phyloP scores from a whole-genome alignment of 2,113 vertebrate genomes.

The Aphyosemion australe region DNA sequence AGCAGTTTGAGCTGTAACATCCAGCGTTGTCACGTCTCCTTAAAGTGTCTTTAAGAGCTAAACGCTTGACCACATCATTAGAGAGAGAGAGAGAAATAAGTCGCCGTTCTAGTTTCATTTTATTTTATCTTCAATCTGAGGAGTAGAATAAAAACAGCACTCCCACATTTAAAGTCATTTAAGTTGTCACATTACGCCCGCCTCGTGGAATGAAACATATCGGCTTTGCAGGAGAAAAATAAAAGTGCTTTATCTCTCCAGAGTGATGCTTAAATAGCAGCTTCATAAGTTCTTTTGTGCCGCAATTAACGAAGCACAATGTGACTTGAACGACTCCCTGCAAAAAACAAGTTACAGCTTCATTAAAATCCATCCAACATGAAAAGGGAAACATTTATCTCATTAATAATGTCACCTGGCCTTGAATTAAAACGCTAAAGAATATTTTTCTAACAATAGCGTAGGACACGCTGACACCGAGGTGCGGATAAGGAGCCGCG shows the following conservation, averaged over 20 bases:
- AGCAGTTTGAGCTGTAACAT: constrained; percentile 46
- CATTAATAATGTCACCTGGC: too few relatives aligned
- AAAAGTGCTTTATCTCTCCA: not conserved
- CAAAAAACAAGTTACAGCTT: not conserved
- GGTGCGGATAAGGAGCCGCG: not conserved
- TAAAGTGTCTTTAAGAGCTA: constrained; percentile 46
- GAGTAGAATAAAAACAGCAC: constrained; percentile 3
- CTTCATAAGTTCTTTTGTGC: constrained; percentile 13
- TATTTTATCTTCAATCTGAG: not conserved
- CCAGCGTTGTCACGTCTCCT: constrained; percentile 12
- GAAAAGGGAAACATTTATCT: too few relatives aligned
- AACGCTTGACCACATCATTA: constrained; percentile 47
- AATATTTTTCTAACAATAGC: too few relatives aligned
- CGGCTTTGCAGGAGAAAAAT: not conserved
- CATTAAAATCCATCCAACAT: too few relatives aligned
- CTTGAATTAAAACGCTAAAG: too few relatives aligned
- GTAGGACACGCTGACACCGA: not conserved
- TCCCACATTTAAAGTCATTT: constrained; percentile 12
- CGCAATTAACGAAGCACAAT: constrained; percentile 12
- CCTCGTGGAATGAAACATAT: constrained; percentile 18
- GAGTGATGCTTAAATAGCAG: constrained; percentile 2
- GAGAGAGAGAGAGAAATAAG: constrained; percentile 3
- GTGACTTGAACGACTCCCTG: not conserved
- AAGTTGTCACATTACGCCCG: constrained; percentile 17
- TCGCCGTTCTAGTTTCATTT: not conserved